Conservation (phyloP, 2,888 invertebrate genomes). For the Galeruca laticollis region DNA sequence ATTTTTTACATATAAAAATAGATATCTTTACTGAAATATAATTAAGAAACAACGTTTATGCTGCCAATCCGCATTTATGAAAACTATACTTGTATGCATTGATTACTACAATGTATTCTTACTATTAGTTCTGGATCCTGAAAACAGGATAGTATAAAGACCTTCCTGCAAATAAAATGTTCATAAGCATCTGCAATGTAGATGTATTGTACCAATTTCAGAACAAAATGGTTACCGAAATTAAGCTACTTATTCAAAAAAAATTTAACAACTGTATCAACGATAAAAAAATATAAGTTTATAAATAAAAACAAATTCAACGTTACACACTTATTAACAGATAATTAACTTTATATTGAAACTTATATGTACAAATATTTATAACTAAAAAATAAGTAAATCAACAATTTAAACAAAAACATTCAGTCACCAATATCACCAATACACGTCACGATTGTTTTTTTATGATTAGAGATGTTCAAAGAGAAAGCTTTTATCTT, state of each 20-base stretch:
- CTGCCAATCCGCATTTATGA: no score
- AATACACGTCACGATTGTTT: neutral
- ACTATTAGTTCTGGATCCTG: no score
- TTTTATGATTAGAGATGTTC: neutral
- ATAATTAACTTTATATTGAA: neutral
- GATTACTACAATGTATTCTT: no score
- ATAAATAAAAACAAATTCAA: constrained; percentile 10
- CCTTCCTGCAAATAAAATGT: neutral
- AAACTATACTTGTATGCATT: no score
- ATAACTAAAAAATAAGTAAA: neutral
- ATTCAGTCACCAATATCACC: neutral
- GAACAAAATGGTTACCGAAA: neutral
- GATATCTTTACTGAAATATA: no score
- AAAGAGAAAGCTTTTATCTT: neutral
- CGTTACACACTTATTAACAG: neutral
- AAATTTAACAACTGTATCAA: constrained; percentile 8
- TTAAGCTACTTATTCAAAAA: neutral
- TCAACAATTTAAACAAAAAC: neutral
- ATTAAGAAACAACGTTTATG: no score
- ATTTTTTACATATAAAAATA: no score
- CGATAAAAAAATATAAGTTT: constrained; percentile 15
- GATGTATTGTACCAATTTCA: neutral
- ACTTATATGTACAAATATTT: neutral
- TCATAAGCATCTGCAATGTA: no score
- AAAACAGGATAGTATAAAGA: no score